phyloP scores from a whole-genome alignment of 2,113 vertebrate species.

The Pelecanoides urinatrix region DNA sequence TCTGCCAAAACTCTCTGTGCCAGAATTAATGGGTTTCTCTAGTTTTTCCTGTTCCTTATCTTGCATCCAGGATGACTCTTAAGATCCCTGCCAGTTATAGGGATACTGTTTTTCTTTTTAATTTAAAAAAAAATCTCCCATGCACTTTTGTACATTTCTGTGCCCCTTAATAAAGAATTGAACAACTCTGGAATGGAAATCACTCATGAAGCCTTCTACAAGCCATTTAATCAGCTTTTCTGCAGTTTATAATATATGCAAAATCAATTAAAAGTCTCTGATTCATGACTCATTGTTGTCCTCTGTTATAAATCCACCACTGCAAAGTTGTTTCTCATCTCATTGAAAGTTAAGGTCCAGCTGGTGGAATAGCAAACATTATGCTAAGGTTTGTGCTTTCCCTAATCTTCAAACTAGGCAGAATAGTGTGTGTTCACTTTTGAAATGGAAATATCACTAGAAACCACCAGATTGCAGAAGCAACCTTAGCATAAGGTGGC shows the following conservation, averaged over 20 bases:
- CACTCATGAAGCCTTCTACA: not conserved
- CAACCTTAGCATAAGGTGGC: not conserved
- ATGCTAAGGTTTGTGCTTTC: not conserved
- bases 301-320: not conserved
- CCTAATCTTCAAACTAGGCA: not conserved
- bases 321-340: not conserved
- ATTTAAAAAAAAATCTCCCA: not conserved
- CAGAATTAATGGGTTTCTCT: not conserved
- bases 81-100: not conserved
- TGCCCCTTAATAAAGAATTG: not conserved
- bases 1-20: not conserved
- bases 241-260: not conserved
- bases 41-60: not conserved
- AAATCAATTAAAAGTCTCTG: conserved; percentile 1
- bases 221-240: not conserved
- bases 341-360: not conserved
- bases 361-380: not conserved
- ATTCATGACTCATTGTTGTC: not conserved
- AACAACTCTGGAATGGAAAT: not conserved
- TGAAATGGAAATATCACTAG: not conserved
- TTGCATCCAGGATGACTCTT: not conserved
- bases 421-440: not conserved
- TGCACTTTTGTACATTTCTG: not conserved
- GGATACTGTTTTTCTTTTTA: not conserved
- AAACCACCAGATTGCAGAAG: not conserved